phyloP scores from a whole-genome alignment of 1,140 invertebrate genomes.

The Panonychus citri region DNA sequence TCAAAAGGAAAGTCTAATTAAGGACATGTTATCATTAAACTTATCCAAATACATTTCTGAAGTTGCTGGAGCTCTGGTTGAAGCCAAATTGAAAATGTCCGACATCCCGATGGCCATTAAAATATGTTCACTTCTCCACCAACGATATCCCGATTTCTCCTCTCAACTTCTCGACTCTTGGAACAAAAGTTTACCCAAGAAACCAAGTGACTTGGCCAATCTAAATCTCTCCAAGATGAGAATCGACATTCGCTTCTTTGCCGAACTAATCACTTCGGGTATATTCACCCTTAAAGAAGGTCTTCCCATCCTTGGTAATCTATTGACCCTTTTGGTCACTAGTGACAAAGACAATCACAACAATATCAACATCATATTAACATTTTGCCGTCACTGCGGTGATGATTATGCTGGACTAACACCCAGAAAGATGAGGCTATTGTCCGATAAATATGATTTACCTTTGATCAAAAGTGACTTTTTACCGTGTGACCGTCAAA shows the following conservation, averaged over 20 bases:
- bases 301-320: slow-evolving; percentile 52
- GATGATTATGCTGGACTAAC: slow-evolving; percentile 68
- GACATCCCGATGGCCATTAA: slow-evolving; percentile 65
- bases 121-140: slow-evolving; percentile 64
- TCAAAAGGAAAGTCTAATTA: slow-evolving; percentile 60
- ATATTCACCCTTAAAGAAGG: slow-evolving; percentile 75
- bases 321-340: slow-evolving; percentile 58
- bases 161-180: slow-evolving; percentile 66
- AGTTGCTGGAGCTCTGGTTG: slow-evolving; percentile 67
- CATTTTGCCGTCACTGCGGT: slow-evolving; percentile 83
- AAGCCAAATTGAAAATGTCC: slow-evolving; percentile 72
- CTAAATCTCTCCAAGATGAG: slow-evolving; percentile 68
- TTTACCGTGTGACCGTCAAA: slow-evolving; percentile 59
- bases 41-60: slow-evolving; percentile 87
- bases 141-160: slow-evolving; percentile 70
- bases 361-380: slow-evolving; percentile 73
- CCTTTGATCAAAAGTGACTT: slow-evolving; percentile 28
- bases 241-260: slow-evolving; percentile 76
- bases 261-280: slow-evolving; percentile 66
- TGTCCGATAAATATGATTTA: slow-evolving; percentile 22
- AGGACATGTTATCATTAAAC: slow-evolving; percentile 67
- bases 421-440: slow-evolving; percentile 22
- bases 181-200: slow-evolving; percentile 48
- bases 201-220: slow-evolving; percentile 16
- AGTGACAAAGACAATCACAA: slow-evolving; percentile 82